Evolutionary conservation across 2,113 vertebrate genomes (phyloP), one percentile per base, ranked within the genome.

Genomic region (Eleginops maclovinus): DNA sequence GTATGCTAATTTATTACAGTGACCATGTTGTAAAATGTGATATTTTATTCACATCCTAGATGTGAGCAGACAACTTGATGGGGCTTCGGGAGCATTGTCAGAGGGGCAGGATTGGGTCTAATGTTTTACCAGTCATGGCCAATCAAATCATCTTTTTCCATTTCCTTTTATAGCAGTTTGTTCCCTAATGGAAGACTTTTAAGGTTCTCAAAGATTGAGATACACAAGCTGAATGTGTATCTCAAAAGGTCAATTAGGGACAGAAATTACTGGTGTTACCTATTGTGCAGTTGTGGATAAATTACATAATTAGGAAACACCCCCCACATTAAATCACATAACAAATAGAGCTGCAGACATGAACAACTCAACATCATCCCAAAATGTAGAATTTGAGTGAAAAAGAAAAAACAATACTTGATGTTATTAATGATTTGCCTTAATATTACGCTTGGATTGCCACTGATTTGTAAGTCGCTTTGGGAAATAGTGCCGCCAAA

Each of bases 21-120:
- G 21, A 69, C 74, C 4, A 54, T 75, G 19, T 17, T 78, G 4
- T 72, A 79, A 63, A 71, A 84, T 58, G 58, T 28, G 71, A 31
- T 14, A 21, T 16, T 51, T 44, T 19, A 21, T 47, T 49, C 71
- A 49, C 10, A 21, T 41, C 17, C 8, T 46, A 4, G 70, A 59
- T 66, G n/a, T 53, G 60, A 60, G 8, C 3, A 41, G 60, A 71
- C 17, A 4, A 31, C 49, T 21, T 41, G 24, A 14, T 68, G 26
- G 40, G n/a, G 16, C n/a, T 54, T 47, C 13, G 49, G 43, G 4
- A 16, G 50, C 22, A 50, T 43, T 68, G 16, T 46, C 15, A 13
- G 24, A 69, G 6, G 11, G 13, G 2, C 31, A 31, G 15, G 2
- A 63, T 66, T 47, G n/a, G 24, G 22, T 53, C 46, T 73, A 53